Conservation (phyloP, 2,797 vertebrate species). For the Rhincodon typus region DNA sequence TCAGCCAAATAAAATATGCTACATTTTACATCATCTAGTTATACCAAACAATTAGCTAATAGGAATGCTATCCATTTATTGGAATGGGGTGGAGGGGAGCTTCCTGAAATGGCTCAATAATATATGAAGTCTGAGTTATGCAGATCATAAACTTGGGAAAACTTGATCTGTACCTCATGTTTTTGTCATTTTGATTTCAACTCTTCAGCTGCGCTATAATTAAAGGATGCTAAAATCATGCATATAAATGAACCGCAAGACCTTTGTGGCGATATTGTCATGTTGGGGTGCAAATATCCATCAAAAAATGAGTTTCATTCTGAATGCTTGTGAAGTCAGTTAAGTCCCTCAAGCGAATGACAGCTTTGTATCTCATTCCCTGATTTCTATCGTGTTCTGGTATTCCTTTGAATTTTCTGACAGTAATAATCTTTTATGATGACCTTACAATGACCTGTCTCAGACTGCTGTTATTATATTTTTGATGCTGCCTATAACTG, state of each 20-base stretch:
- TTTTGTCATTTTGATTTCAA: background rate
- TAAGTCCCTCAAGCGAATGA: background rate
- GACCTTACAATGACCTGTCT: background rate
- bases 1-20: background rate
- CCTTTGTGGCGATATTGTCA: background rate
- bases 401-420: constrained; percentile 6
- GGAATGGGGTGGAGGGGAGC: background rate
- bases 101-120: background rate
- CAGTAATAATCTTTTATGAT: background rate
- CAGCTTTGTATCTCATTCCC: background rate
- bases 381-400: background rate
- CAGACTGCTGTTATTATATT: background rate
- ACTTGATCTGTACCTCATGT: background rate
- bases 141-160: background rate
- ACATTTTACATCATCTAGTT: background rate
- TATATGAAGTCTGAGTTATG: background rate
- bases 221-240: background rate
- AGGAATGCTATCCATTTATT: background rate
- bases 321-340: background rate
- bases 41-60: background rate
- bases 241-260: background rate
- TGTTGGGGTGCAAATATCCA: background rate
- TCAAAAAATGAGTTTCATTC: background rate
- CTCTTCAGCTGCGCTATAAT: background rate
- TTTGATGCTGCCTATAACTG: background rate